These are phyloP conservation scores for Protobothrops flavoviridis DNA, from an alignment of 2,113 vertebrate species.

Conservation along the genomic window DNA sequence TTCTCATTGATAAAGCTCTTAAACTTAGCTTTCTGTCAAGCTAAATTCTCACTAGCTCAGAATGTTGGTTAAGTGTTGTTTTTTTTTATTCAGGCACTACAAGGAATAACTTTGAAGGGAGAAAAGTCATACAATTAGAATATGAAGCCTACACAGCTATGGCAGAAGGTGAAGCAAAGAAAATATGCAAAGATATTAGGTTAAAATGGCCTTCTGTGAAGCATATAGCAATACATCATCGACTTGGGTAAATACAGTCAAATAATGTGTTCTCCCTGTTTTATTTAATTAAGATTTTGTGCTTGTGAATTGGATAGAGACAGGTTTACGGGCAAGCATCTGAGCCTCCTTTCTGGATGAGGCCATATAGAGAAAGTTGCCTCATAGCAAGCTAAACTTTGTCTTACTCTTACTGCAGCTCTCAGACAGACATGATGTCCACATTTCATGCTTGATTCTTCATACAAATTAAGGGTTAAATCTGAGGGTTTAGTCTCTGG, in stretches of 20 bases:
- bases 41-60: not conserved
- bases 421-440: not conserved
- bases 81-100: slow-evolving; percentile 78
- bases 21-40: not conserved
- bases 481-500: not conserved
- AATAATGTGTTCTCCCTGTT: not conserved
- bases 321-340: not conserved
- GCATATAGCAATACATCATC: slow-evolving; percentile 84
- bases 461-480: not conserved
- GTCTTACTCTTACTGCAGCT: not conserved
- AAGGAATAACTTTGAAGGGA: slow-evolving; percentile 83
- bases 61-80: not conserved
- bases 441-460: not conserved
- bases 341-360: not conserved
- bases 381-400: not conserved
- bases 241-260: slow-evolving; percentile 81
- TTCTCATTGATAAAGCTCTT: not conserved
- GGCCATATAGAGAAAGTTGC: not conserved
- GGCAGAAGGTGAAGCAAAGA: slow-evolving; percentile 86
- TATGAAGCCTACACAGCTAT: slow-evolving; percentile 89
- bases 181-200: slow-evolving; percentile 80
- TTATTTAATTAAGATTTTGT: not conserved
- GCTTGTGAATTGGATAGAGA: not conserved
- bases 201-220: slow-evolving; percentile 79
- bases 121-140: slow-evolving; percentile 84